phyloP scores from a whole-genome alignment of 2,797 vertebrate genomes.

The Dryobates pubescens region DNA sequence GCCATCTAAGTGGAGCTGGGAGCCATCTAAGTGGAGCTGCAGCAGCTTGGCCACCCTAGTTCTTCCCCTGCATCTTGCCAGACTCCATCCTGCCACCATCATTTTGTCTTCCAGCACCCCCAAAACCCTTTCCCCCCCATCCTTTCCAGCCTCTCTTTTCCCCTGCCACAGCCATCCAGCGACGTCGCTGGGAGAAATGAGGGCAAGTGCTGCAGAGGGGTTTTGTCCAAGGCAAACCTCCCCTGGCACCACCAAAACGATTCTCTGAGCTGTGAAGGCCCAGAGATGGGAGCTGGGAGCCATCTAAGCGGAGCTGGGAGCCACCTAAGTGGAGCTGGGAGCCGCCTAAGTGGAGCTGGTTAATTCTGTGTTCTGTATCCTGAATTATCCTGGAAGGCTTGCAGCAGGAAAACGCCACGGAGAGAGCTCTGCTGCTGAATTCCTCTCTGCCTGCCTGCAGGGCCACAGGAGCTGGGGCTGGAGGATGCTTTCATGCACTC shows the following conservation, averaged over 20 bases:
- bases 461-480: not conserved
- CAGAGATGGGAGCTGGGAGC: not conserved
- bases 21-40: not conserved
- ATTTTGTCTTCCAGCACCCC: not conserved
- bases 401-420: rapidly evolving
- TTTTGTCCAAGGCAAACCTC: too few species aligned
- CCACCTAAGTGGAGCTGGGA: too few species aligned
- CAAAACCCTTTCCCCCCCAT: not conserved
- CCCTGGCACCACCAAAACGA: too few species aligned
- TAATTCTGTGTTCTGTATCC: too few species aligned
- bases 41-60: not conserved
- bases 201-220: slow-evolving; percentile 25
- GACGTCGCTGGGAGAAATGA: slow-evolving; percentile 1
- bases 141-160: not conserved
- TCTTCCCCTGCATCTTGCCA: not conserved
- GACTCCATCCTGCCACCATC: rapidly evolving
- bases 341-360: too few species aligned
- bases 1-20: not conserved
- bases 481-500: slow-evolving; percentile 10
- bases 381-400: rapidly evolving
- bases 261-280: not conserved
- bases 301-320: not conserved
- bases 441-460: not conserved
- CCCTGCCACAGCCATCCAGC: not conserved
- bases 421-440: not conserved